Conservation (phyloP, 2,888 invertebrate genomes). For the Mesorhabditis belari region DNA sequence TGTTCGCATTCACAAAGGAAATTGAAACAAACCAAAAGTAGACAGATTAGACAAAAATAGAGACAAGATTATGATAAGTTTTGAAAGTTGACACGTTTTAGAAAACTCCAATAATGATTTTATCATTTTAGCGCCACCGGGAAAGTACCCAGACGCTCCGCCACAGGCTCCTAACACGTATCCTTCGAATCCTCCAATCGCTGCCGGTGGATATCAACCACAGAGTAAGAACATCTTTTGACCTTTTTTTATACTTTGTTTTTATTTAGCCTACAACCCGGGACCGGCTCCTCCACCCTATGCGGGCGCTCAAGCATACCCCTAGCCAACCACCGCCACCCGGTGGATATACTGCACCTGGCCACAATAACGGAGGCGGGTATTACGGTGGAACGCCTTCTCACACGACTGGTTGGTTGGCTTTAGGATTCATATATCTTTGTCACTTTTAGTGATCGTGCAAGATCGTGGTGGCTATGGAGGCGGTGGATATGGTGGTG, state of each 20-base stretch:
- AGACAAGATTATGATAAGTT: background rate
- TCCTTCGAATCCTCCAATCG: conserved; percentile 2
- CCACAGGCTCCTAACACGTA: conserved; percentile 23
- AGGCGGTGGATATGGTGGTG: conserved; percentile 10
- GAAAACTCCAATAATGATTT: too few relatives aligned
- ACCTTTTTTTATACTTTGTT: conserved; percentile 1
- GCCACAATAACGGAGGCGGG: conserved; percentile 22
- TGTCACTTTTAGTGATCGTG: background rate
- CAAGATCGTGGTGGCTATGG: conserved; percentile 3
- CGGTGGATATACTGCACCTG: conserved; percentile 38
- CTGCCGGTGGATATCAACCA: conserved; percentile 6
- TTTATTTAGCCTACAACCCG: background rate
- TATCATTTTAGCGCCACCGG: conserved; percentile 38
- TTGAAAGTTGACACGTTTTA: background rate
- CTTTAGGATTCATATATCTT: background rate
- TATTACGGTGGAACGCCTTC: conserved; percentile 9
- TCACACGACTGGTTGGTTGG: conserved; percentile 19
- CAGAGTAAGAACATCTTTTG: background rate
- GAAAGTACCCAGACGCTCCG: conserved; percentile 42
- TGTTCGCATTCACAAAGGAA: too few relatives aligned
- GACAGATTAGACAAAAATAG: too few relatives aligned
- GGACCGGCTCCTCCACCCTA: conserved; percentile 9
- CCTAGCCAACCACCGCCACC: conserved; percentile 34
- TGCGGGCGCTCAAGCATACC: conserved; percentile 24
- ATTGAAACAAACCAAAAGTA: too few relatives aligned